A percentile compares a stretch with the other conserved stretches of the same genome.
Evolutionary conservation across 2,113 vertebrate species (phyloP).

Genomic region (Apus apus): DNA sequence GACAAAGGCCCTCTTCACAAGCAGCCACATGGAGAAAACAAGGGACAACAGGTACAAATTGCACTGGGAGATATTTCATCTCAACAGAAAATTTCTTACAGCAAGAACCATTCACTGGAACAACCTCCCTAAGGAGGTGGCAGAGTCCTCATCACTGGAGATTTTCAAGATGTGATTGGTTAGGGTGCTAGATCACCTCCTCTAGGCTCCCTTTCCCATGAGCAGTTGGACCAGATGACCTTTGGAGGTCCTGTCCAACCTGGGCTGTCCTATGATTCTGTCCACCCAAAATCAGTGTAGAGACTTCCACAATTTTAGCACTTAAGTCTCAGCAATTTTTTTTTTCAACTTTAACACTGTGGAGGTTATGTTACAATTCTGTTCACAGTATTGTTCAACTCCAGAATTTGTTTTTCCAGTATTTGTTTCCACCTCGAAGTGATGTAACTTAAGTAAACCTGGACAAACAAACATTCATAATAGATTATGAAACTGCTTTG

Average conservation of each 20-base stretch:
- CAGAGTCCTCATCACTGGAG: background rate
- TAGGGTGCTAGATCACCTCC: background rate
- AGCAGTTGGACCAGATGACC: background rate
- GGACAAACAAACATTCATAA: background rate
- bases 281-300: background rate
- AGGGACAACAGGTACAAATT: background rate
- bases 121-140: background rate
- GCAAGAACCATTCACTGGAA: background rate
- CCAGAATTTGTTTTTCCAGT: background rate
- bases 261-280: background rate
- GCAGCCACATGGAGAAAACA: background rate
- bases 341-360: background rate
- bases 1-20: background rate
- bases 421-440: background rate
- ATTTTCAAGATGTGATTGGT: background rate
- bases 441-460: background rate
- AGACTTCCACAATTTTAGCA: background rate
- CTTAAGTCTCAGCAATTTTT: background rate
- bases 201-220: background rate
- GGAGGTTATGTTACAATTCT: background rate
- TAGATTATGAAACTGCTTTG: background rate
- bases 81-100: background rate
- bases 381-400: background rate
- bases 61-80: background rate
- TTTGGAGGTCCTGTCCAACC: background rate